Percentiles rank a stretch among this genome's conserved stretches.
These are phyloP conservation scores for Mayetiola destructor DNA, from an alignment of 2,888 invertebrate genomes.

Conservation along the genomic window DNA sequence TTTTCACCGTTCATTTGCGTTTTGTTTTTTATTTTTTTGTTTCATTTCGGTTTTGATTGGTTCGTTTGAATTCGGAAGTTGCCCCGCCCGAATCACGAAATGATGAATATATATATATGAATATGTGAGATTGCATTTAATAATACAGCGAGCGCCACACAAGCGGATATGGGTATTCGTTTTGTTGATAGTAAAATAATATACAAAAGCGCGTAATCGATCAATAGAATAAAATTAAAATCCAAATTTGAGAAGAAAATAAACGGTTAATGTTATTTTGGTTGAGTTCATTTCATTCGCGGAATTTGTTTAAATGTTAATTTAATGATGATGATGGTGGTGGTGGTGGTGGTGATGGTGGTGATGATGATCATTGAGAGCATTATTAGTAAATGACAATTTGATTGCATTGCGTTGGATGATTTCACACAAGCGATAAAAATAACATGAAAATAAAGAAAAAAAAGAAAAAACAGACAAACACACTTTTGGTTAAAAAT, in stretches of 20 bases:
- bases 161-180: neutral
- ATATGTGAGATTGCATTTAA: too few relatives aligned
- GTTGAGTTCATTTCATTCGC: too few relatives aligned
- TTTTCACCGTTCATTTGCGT: neutral
- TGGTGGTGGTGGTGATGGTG: too few relatives aligned
- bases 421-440: constrained; percentile 8
- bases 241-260: neutral
- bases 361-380: too few relatives aligned
- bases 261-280: too few relatives aligned
- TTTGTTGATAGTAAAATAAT: neutral
- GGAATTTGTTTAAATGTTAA: too few relatives aligned
- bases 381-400: constrained; percentile 7
- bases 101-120: too few relatives aligned
- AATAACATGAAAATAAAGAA: constrained; percentile 10
- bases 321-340: too few relatives aligned
- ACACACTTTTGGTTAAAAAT: constrained; percentile 10
- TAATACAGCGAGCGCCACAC: constrained; percentile 7
- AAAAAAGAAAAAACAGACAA: constrained; percentile 6
- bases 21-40: neutral
- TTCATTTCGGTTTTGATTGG: neutral
- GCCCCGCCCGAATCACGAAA: neutral
- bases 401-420: neutral
- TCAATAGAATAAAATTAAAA: neutral
- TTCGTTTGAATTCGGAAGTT: too few relatives aligned
- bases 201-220: neutral